These are phyloP conservation scores for Montipora foliosa DNA, from an alignment of 64 coral and sea anemone genomes.

Conservation along the genomic window DNA sequence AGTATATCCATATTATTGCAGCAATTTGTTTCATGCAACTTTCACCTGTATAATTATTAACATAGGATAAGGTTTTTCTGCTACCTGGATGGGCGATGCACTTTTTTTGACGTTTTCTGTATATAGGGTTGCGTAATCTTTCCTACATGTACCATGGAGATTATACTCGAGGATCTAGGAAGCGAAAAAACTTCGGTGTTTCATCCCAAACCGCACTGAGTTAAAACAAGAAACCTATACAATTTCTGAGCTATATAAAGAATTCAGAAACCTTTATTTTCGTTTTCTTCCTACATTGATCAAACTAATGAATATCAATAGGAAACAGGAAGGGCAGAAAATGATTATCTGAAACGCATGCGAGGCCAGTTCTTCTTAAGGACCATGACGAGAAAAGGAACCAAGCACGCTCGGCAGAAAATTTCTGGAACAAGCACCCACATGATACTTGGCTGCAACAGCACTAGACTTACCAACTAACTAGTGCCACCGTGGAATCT, in stretches of 20 bases:
- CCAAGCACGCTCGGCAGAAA: not conserved
- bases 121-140: not conserved
- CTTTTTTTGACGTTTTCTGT: not conserved
- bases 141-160: not conserved
- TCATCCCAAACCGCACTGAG: not conserved
- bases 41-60: not conserved
- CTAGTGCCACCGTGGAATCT: no score
- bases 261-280: no score
- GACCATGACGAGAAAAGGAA: not conserved
- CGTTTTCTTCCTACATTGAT: not conserved
- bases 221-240: not conserved
- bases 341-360: not conserved
- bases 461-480: no score
- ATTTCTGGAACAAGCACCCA: not conserved
- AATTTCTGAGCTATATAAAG: not conserved
- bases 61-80: not conserved
- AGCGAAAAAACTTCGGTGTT: not conserved
- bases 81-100: not conserved
- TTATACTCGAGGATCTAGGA: not conserved
- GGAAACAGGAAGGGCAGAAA: not conserved
- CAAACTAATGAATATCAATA: not conserved
- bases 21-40: not conserved
- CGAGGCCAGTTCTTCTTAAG: not conserved
- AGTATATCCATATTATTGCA: not conserved
- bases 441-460: no score